These are phyloP conservation scores for Idaea straminata DNA, from an alignment of 2,888 invertebrate genomes.

Conservation along the genomic window DNA sequence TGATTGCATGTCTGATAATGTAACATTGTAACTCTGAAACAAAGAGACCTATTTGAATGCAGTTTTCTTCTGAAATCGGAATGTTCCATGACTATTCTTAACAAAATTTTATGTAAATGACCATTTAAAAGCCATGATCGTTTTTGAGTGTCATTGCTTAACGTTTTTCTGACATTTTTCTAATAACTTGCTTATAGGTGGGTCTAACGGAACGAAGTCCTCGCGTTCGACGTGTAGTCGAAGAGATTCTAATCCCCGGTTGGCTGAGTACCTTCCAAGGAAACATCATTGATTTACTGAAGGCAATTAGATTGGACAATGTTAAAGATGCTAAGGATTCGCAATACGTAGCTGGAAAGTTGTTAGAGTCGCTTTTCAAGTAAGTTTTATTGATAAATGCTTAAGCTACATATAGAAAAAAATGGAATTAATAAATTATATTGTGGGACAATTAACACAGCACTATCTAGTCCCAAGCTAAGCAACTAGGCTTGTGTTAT, in stretches of 20 bases:
- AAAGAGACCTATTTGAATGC: too few species aligned
- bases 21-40: too few species aligned
- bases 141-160: too few species aligned
- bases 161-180: too few species aligned
- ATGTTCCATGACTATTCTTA: too few species aligned
- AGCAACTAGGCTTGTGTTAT: too few species aligned
- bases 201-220: slow-evolving; percentile 70
- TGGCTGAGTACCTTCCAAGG: slow-evolving; percentile 88
- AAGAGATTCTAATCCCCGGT: slow-evolving; percentile 82
- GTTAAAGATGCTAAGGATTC: slow-evolving; percentile 73
- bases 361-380: slow-evolving; percentile 73
- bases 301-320: slow-evolving; percentile 86
- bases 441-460: too few species aligned
- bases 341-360: slow-evolving; percentile 72
- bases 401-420: too few species aligned
- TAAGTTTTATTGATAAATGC: slow-evolving; percentile 34
- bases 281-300: slow-evolving; percentile 85
- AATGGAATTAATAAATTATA: too few species aligned
- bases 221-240: slow-evolving; percentile 72
- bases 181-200: slow-evolving; percentile 37
- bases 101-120: not conserved
- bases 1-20: too few species aligned
- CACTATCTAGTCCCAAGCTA: too few species aligned
- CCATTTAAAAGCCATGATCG: not conserved
- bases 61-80: too few species aligned